A percentile compares a stretch with the other conserved stretches of the same genome.
phyloP scores from a whole-genome alignment of 2,797 vertebrate species.

The Phylloscopus collybita region DNA sequence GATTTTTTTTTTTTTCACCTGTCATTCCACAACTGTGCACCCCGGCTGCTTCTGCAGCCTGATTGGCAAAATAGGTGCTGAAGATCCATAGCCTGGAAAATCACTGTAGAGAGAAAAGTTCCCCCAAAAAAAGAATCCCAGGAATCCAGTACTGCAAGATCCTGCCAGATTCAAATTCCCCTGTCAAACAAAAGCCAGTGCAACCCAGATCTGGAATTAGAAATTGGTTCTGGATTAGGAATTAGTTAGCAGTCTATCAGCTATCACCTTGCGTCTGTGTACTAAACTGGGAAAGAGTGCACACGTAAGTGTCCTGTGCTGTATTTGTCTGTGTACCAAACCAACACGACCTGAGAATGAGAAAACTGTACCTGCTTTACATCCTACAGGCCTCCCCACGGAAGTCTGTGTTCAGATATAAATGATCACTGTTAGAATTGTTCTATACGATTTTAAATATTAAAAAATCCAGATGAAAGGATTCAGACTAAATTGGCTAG shows the following conservation, averaged over 20 bases:
- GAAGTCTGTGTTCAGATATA: neutral
- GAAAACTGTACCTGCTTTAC: neutral
- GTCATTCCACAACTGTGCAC: neutral
- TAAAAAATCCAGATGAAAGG: neutral
- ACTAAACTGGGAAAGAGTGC: neutral
- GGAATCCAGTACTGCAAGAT: neutral
- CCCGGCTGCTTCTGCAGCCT: neutral
- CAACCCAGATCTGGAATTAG: neutral
- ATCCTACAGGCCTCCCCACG: neutral
- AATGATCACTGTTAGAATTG: neutral
- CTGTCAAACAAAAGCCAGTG: neutral
- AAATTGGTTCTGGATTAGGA: neutral
- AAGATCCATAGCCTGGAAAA: neutral
- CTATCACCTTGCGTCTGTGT: rapidly evolving
- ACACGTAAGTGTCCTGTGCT: neutral
- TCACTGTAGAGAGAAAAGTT: neutral
- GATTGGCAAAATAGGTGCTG: rapidly evolving
- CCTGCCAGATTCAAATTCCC: neutral
- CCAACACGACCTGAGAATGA: neutral
- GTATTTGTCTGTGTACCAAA: neutral
- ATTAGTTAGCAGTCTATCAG: too few species aligned
- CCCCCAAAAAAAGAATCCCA: neutral
- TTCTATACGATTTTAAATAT: neutral
- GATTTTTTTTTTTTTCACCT: neutral
- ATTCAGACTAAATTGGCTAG: neutral